Evolutionary conservation across 2,888 invertebrate species (phyloP), one percentile per base, ranked within the genome.

Genomic region (Calameuta idolon): DNA sequence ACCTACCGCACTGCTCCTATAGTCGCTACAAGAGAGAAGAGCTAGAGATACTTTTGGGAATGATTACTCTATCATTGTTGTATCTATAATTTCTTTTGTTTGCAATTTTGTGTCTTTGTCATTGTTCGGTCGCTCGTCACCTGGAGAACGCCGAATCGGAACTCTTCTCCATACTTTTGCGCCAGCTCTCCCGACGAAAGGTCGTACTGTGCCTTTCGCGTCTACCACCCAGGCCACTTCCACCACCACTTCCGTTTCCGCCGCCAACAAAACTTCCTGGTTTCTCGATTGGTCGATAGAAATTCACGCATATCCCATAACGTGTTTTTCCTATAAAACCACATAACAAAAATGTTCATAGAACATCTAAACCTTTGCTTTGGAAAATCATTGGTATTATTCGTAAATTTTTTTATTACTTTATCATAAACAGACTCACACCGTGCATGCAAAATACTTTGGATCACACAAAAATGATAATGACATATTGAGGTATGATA

Each of bases 271-370:
- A 80, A 5, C 77, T 91, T 30, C 93, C 93, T 81, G 94, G 93
- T 80, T 95, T 94, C 91, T 97, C 97, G 85, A 98, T 95, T 11
- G 98, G 97, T 76, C 99, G 95, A 93, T 98, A 99, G 93, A 99
- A 99, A 92, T 99, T 99, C 79, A 99, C 97, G 92, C 99, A 99
- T 84, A 99, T 97, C 69, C 99, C 99, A 91, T 97, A 99, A 37
- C 98, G 95, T 23, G 97, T 97, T 92, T 96, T 96, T 69, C 96
- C 95, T 95, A 85, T 75, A 12, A 75, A 55, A 23, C 9, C 23
- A 5, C 23, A 9, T 15, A 23, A 23, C 55, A 55, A 55, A 55
- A 55, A 55, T 9, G 23, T 55, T 55, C 23, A 55, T 23, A 23
- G 55, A 23, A 23, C 55, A 9, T 55, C 55, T 55, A 15, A 23